phyloP scores from a whole-genome alignment of 2,797 vertebrate species.

The Meda fulgida region DNA sequence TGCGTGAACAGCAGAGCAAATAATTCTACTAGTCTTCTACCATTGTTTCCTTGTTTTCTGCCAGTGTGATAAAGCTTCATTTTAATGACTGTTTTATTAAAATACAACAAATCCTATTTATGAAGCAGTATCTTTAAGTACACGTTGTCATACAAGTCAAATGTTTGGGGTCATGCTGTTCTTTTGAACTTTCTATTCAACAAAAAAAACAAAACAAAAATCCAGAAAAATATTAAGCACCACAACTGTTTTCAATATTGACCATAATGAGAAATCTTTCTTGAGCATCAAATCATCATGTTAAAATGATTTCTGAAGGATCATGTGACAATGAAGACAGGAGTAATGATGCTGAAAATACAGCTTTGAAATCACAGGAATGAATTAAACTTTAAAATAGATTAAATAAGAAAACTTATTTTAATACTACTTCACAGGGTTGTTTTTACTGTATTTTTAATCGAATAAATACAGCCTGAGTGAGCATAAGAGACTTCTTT shows the following conservation, averaged over 20 bases:
- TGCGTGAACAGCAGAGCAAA: not conserved
- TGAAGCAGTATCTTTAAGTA: not conserved
- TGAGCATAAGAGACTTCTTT: not conserved
- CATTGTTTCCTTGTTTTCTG: not conserved
- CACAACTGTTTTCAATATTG: not conserved
- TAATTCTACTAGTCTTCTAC: not conserved
- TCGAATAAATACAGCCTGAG: not conserved
- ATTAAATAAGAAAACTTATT: not conserved
- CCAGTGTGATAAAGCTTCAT: not conserved
- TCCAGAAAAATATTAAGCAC: not conserved
- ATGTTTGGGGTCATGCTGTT: not conserved
- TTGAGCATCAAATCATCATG: not conserved
- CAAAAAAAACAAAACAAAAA: not conserved
- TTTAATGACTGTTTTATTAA: not conserved
- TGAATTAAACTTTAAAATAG: not conserved
- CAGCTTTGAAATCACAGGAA: not conserved
- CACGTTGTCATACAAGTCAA: not conserved
- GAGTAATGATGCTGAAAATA: not conserved
- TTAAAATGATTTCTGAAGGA: not conserved
- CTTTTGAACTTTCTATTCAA: not conserved
- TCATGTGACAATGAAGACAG: not conserved
- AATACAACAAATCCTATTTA: not conserved
- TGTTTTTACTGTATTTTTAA: not conserved
- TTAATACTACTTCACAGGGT: not conserved
- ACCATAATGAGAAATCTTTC: not conserved